phyloP scores from a whole-genome alignment of 53 echinoderm and acorn worm species.

The Hippasteria phrygiana region DNA sequence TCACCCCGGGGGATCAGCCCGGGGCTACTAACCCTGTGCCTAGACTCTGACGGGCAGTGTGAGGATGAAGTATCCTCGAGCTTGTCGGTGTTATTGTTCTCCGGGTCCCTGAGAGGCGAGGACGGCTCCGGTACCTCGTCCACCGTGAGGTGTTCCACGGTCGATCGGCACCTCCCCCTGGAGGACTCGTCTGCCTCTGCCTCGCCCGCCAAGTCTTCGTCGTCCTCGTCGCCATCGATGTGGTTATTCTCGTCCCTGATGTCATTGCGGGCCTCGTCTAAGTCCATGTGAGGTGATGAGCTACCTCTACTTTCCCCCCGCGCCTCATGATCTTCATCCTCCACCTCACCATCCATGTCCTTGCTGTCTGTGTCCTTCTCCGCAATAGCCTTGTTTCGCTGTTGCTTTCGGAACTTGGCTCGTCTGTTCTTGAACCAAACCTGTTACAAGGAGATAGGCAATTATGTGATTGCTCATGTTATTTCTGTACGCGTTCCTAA shows the following conservation, averaged over 20 bases:
- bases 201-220: constrained; percentile 5
- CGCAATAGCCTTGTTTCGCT: constrained; percentile 82
- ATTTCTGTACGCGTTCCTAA: too few species aligned
- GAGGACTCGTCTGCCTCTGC: constrained; percentile 12
- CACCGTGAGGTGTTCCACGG: constrained; percentile 16
- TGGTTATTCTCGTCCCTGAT: constrained; percentile 29
- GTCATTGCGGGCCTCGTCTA: constrained; percentile 28
- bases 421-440: constrained; percentile 99
- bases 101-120: constrained; percentile 35
- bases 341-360: background rate
- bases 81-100: constrained; percentile 62
- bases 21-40: background rate
- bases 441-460: constrained; percentile 26
- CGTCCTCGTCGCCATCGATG: constrained; percentile 19
- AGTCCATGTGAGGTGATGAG: constrained; percentile 29
- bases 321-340: constrained; percentile 10
- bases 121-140: constrained; percentile 4
- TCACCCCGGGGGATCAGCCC: background rate
- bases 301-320: constrained; percentile 29
- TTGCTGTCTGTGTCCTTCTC: constrained; percentile 3
- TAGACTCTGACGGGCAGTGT: background rate
- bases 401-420: constrained; percentile 97
- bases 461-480: background rate
- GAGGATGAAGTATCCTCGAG: background rate
- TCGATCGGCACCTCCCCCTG: constrained; percentile 45